Conservation (phyloP, 2,797 vertebrate species). For the Otus scops region DNA sequence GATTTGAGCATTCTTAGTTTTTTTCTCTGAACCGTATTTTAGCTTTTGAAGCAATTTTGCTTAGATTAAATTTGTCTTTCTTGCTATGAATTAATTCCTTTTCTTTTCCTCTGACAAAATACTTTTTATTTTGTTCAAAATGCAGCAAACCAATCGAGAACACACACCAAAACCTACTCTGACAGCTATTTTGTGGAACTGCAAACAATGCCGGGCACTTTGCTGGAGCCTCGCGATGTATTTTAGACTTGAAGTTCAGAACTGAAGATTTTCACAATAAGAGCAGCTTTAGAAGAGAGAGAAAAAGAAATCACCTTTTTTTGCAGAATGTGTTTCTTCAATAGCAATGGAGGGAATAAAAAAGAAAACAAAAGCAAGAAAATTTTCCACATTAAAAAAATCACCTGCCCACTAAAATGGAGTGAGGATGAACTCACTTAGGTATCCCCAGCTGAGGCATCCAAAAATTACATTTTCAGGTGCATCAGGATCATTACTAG, state of each 20-base stretch:
- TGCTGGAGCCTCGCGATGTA: background rate
- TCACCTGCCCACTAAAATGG: background rate
- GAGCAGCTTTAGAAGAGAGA: background rate
- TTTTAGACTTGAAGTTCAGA: background rate
- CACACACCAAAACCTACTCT: background rate
- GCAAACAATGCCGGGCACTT: background rate
- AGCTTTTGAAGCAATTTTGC: background rate
- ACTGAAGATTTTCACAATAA: background rate
- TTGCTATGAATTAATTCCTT: background rate
- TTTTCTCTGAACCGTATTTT: background rate
- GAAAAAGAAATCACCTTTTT: background rate
- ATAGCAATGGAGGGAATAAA: background rate
- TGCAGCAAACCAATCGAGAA: background rate
- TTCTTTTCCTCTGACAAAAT: background rate
- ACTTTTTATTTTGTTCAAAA: background rate
- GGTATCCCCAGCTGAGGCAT: background rate
- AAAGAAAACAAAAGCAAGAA: background rate
- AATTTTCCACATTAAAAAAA: background rate
- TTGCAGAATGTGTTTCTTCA: background rate
- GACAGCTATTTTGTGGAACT: background rate
- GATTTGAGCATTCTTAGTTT: background rate
- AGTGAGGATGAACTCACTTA: background rate
- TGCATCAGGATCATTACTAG: background rate
- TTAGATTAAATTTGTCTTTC: background rate
- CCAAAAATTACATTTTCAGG: background rate